A percentile compares a stretch with the other conserved stretches of the same genome.
phyloP scores from a whole-genome alignment of 2,113 vertebrate genomes.

The Ciconia maguari region DNA sequence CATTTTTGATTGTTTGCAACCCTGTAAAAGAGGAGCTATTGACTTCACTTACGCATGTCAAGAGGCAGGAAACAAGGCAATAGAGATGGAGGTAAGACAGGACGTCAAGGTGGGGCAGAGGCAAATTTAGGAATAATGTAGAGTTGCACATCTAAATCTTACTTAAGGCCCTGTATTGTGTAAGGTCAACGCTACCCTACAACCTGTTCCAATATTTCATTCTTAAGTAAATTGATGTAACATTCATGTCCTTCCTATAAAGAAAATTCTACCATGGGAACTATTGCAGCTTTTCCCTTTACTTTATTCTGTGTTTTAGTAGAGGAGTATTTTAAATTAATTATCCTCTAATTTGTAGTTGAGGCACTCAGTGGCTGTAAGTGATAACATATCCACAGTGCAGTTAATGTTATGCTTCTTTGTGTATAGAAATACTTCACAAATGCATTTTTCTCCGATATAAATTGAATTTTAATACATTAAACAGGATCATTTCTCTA shows the following conservation, averaged over 20 bases:
- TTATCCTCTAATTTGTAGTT: constrained; percentile 40
- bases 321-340: constrained; percentile 47
- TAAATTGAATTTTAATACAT: constrained; percentile 45
- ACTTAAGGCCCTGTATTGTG: neutral
- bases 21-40: neutral
- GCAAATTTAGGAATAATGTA: neutral
- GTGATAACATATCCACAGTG: constrained; percentile 7
- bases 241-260: neutral
- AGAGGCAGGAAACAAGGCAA: neutral
- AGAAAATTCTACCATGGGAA: neutral
- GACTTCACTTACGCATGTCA: neutral
- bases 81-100: neutral
- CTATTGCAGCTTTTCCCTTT: constrained; percentile 40
- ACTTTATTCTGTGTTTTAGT: constrained; percentile 14
- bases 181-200: neutral
- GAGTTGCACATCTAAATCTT: neutral
- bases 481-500: neutral
- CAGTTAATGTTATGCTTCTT: constrained; percentile 6
- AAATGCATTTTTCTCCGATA: constrained; percentile 34
- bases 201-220: neutral
- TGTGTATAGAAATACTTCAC: constrained; percentile 28
- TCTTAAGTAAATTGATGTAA: neutral
- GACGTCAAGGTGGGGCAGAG: neutral
- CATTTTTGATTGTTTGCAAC: neutral
- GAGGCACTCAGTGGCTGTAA: constrained; percentile 15